Base-by-base conservation (phyloP, 2,113 vertebrate genomes). In the Chionis minor region DNA sequence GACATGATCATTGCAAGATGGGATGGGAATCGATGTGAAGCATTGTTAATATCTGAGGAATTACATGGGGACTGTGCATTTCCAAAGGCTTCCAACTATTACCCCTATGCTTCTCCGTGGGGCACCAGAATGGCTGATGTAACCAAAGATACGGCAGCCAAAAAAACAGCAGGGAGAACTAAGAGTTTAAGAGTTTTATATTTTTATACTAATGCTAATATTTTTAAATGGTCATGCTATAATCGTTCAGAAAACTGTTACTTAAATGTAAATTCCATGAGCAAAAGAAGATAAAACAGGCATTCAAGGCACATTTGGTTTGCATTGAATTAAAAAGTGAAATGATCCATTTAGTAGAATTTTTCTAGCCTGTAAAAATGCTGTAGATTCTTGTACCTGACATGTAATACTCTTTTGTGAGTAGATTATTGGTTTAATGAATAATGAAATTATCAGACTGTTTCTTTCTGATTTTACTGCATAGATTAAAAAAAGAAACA, bases 391-490 rank as follows among this genome's bases (percentile, higher is more conserved):
- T 77, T 58, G 65, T 69, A 81, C n/a, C 70, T 93, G 82, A 90
- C 33, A n/a, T 5, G 22, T 35, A 81, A 87, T 74, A 66, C 27
- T 8, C 56, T 70, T 87, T 49, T 62, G 74, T 73, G 81, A 93
- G 61, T 81, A 88, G 70, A 54, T 74, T 81, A 77, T 89, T 92
- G 51, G 70, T 58, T 75, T 72, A 93, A 92, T 49, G 65, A 92
- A 40, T 47, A 65, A 69, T 42, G 55, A 81, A 88, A 74, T 88
- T 12, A 61, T 54, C 65, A 73, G 55, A 24, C 9, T 45, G 30
- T 7, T 69, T 85, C 33, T 62, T 69, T 55, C 72, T 86, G 56
- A 52, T 80, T 86, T 83, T 59, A 56, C 49, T 83, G 62, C 44
- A 26, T 3, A 49, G 72, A 80, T 82, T 54, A 23, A 62, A 35